Percentiles rank a stretch among this genome's conserved stretches.
Conservation (phyloP, 2,797 vertebrate genomes). For the Pelobates cultripes region DNA sequence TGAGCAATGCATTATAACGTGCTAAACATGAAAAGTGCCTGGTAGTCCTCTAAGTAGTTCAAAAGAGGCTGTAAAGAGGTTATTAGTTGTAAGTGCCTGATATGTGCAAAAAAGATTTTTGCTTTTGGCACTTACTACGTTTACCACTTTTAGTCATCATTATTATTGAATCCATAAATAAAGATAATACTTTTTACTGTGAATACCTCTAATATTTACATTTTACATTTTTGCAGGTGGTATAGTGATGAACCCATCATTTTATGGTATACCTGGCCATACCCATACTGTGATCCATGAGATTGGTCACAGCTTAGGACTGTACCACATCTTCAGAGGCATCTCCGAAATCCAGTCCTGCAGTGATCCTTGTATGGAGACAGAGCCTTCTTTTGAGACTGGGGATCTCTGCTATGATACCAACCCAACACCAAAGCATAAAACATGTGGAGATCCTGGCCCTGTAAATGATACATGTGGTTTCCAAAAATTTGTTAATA, state of each 20-base stretch:
- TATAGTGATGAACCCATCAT: slow-evolving; percentile 95
- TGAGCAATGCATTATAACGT: too few relatives aligned
- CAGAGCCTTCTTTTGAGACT: slow-evolving; percentile 92
- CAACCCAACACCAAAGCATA: slow-evolving; percentile 94
- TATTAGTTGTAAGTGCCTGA: too few relatives aligned
- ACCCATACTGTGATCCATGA: slow-evolving; percentile 98
- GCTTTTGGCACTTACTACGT: too few relatives aligned
- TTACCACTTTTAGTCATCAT: too few relatives aligned
- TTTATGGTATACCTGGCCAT: slow-evolving; percentile 93
- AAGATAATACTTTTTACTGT: too few relatives aligned
- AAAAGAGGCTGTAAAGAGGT: too few relatives aligned
- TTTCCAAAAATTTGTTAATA: slow-evolving; percentile 85
- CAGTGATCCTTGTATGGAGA: slow-evolving; percentile 95
- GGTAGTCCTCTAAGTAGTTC: too few relatives aligned
- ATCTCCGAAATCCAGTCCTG: slow-evolving; percentile 97
- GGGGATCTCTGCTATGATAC: slow-evolving; percentile 97
- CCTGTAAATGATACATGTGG: slow-evolving; percentile 93
- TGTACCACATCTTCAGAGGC: slow-evolving; percentile 96
- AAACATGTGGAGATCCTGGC: slow-evolving; percentile 89
- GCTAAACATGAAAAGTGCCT: too few relatives aligned
- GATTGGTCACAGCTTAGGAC: slow-evolving; percentile 93
- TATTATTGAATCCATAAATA: too few relatives aligned
- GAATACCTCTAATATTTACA: too few relatives aligned
- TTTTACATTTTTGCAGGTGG: slow-evolving; percentile 72
- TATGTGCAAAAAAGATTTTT: too few relatives aligned